Evolutionary conservation across 2,797 vertebrate species (phyloP).

Genomic region (Diceros bicornis): DNA sequence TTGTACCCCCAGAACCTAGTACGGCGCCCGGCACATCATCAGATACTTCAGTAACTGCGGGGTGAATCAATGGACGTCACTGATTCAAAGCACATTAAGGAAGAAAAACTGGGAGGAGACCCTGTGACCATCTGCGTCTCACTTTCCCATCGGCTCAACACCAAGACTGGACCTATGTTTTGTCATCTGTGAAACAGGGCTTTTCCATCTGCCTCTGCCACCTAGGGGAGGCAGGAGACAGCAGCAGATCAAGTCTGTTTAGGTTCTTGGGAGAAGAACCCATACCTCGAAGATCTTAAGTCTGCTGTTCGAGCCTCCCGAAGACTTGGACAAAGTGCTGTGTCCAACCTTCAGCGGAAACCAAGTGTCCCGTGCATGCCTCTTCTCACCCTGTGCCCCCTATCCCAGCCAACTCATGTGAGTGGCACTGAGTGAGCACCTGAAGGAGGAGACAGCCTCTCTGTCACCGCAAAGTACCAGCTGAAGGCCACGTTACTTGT

Average conservation of each 20-base stretch:
- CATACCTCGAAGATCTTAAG: rapidly evolving
- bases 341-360: neutral
- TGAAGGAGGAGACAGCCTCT: neutral
- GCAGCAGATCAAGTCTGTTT: rapidly evolving
- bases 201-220: neutral
- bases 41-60: neutral
- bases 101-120: neutral
- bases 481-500: neutral
- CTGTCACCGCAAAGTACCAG: neutral
- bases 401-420: rapidly evolving
- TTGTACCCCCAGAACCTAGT: neutral
- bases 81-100: neutral
- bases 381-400: too few species aligned
- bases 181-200: too few species aligned
- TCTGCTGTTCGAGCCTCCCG: rapidly evolving
- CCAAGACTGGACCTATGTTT: rapidly evolving
- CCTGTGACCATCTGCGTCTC: neutral
- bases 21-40: rapidly evolving
- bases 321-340: rapidly evolving
- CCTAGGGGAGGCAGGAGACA: too few species aligned
- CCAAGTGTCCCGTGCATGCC: neutral
- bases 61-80: neutral
- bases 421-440: rapidly evolving
- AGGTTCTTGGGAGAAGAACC: neutral
- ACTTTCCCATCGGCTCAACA: neutral